These are phyloP conservation scores for Shinisaurus crocodilurus DNA, from an alignment of 2,113 vertebrate species.

Conservation along the genomic window DNA sequence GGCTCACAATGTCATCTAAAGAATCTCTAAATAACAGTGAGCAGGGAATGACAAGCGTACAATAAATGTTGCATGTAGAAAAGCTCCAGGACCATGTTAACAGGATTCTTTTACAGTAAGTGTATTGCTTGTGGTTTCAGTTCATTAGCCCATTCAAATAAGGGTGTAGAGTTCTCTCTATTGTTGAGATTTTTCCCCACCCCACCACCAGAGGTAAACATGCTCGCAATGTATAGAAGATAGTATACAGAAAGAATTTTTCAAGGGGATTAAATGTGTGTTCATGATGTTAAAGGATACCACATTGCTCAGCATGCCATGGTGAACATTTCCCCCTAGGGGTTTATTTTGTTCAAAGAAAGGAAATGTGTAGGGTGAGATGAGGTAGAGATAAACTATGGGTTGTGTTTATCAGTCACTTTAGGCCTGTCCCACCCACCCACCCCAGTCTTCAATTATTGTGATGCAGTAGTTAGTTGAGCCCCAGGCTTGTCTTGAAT, in stretches of 20 bases:
- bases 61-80: too few relatives aligned
- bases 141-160: background rate
- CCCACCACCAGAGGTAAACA: too few relatives aligned
- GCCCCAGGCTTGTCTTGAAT: constrained; percentile 62
- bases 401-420: constrained; percentile 47
- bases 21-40: too few relatives aligned
- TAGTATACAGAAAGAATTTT: background rate
- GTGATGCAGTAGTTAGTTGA: constrained; percentile 58
- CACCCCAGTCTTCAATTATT: constrained; percentile 49
- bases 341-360: constrained; percentile 39
- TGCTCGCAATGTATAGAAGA: background rate
- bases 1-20: too few relatives aligned
- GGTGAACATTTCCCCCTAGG: background rate
- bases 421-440: constrained; percentile 31
- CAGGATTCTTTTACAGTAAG: background rate
- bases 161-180: background rate
- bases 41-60: too few relatives aligned
- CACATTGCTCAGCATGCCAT: rapidly evolving
- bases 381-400: constrained; percentile 16
- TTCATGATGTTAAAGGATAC: background rate
- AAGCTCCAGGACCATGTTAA: background rate
- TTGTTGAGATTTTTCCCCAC: background rate
- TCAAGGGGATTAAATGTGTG: background rate
- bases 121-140: background rate
- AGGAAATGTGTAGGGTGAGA: constrained; percentile 6